phyloP scores from a whole-genome alignment of 2,888 invertebrate genomes.

The Luperina testacea region DNA sequence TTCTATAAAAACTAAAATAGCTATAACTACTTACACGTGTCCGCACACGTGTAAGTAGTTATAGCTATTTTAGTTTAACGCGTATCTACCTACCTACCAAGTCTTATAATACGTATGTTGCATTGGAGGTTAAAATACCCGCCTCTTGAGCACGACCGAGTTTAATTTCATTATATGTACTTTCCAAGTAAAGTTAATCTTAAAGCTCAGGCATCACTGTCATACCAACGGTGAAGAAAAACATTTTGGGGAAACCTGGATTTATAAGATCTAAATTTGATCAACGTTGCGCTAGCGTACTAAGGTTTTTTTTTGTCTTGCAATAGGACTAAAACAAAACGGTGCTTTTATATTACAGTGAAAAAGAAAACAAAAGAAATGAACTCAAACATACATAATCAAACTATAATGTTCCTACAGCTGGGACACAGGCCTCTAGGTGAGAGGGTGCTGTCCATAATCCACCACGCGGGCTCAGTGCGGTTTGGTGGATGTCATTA shows the following conservation, averaged over 20 bases:
- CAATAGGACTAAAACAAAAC: neutral
- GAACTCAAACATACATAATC: neutral
- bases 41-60: too few relatives aligned
- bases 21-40: constrained; percentile 2
- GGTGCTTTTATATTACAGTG: neutral
- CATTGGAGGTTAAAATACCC: neutral
- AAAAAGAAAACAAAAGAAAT: neutral
- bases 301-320: neutral
- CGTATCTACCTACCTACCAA: neutral
- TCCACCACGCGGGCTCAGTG: too few relatives aligned
- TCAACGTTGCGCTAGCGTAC: neutral
- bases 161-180: constrained; percentile 15
- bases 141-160: constrained; percentile 7
- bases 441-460: neutral
- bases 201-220: neutral
- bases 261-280: neutral
- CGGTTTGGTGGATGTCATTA: too few relatives aligned
- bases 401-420: neutral
- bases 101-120: neutral
- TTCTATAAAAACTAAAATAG: neutral
- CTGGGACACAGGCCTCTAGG: neutral
- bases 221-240: neutral
- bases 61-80: too few relatives aligned
- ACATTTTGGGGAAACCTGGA: neutral
- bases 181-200: constrained; percentile 11